Base-by-base conservation (phyloP, 2,888 invertebrate species). In the Gerris lacustris region DNA sequence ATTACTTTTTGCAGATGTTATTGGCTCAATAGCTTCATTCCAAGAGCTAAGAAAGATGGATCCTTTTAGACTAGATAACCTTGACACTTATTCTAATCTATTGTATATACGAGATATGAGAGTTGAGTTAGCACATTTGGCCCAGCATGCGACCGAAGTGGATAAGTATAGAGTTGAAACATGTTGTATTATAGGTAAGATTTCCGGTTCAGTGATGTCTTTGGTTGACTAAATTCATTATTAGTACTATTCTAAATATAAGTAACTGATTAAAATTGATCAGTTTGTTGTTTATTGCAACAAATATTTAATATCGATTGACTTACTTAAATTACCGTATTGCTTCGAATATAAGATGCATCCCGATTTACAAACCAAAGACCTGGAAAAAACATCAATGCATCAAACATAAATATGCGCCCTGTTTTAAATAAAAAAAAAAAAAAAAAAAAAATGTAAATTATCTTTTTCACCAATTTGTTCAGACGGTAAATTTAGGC, bases 81-180 rank as follows among this genome's bases (percentile, higher is more conserved):
- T 99, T 86, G 97, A 99, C 81, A 92, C 92, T 0, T 97, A 92
- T 80, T 98, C 98, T 5, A 98, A 99, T 83, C 83, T 98, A 70
- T 83, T 99, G 7, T 99, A 96, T 79, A 92, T 98, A 11, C 92
- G 93, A 81, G 96, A 96, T 79, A 87, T 93, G 82, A 87, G 92
- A 78, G 92, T 91, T 75, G 94, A 96, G 80, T 84, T 99, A 75
- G 94, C 96, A 5, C 88, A 92, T 80, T 84, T 99, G 74, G 98
- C 98, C 0, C 96, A 98, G 78, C 89, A 89, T 77, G 94, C 95
- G 66, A 92, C 92, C 69, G 89, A 92, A 77, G 93, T 96, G 76
- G 96, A 99, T 81, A 97, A 97, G 82, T 99, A 96, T 79, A 84
- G 94, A 76, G 93, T 96, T 43, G 97, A 99, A 83, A 98, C 98